phyloP scores from a whole-genome alignment of 2,797 vertebrate species.

The Cheirogaleus major region DNA sequence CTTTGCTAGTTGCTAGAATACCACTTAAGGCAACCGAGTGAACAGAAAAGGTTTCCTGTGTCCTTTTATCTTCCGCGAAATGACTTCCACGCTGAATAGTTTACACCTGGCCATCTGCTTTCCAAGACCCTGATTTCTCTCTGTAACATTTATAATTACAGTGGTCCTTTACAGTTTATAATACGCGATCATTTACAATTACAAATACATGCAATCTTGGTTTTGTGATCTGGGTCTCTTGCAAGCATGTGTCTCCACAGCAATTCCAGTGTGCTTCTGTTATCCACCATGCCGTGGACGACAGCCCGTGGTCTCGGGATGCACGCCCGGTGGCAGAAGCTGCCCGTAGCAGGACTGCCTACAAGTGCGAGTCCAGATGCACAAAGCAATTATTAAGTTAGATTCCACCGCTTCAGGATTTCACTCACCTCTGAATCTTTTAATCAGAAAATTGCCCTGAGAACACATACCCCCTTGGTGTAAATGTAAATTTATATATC shows the following conservation, averaged over 20 bases:
- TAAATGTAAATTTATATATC: background rate
- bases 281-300: background rate
- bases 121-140: conserved; percentile 8
- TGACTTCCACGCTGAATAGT: background rate
- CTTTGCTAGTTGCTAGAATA: background rate
- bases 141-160: conserved; percentile 11
- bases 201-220: background rate
- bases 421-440: background rate
- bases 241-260: background rate
- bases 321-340: background rate
- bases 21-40: background rate
- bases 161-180: background rate
- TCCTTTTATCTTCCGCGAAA: background rate
- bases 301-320: background rate
- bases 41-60: background rate
- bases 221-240: background rate
- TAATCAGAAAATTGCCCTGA: background rate
- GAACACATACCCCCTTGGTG: background rate
- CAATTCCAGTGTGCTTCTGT: background rate
- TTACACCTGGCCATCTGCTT: background rate
- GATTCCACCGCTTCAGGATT: background rate
- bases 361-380: background rate
- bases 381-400: background rate
- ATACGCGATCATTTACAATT: background rate
- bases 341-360: accelerated